Conservation (phyloP, 1,140 invertebrate genomes). For the Drosophila burlai region DNA sequence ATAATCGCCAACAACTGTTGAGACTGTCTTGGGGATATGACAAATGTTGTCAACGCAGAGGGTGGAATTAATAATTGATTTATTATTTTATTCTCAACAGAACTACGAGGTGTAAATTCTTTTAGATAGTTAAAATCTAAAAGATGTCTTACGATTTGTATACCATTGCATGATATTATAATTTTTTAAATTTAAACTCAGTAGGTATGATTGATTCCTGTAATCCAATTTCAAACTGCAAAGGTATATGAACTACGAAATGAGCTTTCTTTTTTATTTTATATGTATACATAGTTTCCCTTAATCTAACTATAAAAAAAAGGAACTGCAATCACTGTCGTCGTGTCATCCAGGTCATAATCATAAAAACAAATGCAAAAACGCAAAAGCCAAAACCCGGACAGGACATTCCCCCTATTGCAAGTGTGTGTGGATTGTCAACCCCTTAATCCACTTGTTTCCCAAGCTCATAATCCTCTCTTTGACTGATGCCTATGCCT, state of each 20-base stretch:
- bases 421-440: constrained; percentile 19
- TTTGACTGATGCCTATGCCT: constrained; percentile 14
- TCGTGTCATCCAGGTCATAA: constrained; percentile 44
- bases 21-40: constrained; percentile 61
- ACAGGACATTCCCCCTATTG: constrained; percentile 24
- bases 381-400: constrained; percentile 59
- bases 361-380: constrained; percentile 82
- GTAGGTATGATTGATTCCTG: neutral
- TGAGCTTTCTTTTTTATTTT: neutral
- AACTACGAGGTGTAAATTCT: too few relatives aligned
- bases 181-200: too few relatives aligned
- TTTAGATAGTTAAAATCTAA: too few relatives aligned
- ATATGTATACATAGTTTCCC: neutral
- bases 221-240: neutral
- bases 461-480: constrained; percentile 48
- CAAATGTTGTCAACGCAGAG: constrained; percentile 64
- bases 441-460: constrained; percentile 82
- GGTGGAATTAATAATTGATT: neutral
- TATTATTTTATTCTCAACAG: neutral
- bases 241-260: neutral
- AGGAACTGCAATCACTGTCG: neutral
- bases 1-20: constrained; percentile 85
- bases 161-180: too few relatives aligned
- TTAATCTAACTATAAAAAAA: neutral
- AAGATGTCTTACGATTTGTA: too few relatives aligned